Evolutionary conservation across 1,140 invertebrate genomes (phyloP), one percentile per base, ranked within the genome.

Genomic region (Dolichoris vasculosae): DNA sequence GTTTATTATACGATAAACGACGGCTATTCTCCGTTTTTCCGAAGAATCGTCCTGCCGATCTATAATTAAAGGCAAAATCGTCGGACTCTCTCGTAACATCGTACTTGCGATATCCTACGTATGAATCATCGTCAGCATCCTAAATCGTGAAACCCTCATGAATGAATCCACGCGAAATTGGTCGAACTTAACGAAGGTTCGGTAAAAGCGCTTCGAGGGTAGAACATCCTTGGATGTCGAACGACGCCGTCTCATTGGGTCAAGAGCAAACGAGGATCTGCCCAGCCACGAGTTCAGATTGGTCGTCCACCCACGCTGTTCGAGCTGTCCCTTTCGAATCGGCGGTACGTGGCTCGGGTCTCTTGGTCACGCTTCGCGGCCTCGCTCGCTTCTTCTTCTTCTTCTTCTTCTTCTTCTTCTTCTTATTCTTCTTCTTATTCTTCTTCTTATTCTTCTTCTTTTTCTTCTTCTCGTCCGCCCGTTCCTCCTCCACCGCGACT

Each of bases 341-440:
- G 69, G 26, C 67, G 84, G 63, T 69, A 59, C 67, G 67, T 9
- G 35, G 55, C 59, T 35, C 76, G 83, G 80, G 83, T 76, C 87
- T 82, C 78, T 88, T 83, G 88, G 90, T 91, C 89, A 90, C 88
- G 90, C 88, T 92, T 71, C 87, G 85, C 82, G 86, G 86, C 83
- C 87, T 79, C 84, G 85, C 86, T 88, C 86, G 79, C 55, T 55
- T 64, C 78, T 55, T 67, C 78, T 80, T 43, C 59, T 80, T 20
- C 78, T 64, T 43, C 48, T 55, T 35, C 48, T 76, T 55, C 30
- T 48, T 55, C 9, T 55, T 55, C 48, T 7, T 38, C 67, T 69
- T 17, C 82, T 86, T 87, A 82, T 88, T 83, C 86, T 83, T 88
- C 84, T 82, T 86, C 83, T 9, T 71, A 32, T 71, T 40, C 38